Evolutionary conservation across 2,797 vertebrate species (phyloP).

Genomic region (Sebastes ruberrimus): DNA sequence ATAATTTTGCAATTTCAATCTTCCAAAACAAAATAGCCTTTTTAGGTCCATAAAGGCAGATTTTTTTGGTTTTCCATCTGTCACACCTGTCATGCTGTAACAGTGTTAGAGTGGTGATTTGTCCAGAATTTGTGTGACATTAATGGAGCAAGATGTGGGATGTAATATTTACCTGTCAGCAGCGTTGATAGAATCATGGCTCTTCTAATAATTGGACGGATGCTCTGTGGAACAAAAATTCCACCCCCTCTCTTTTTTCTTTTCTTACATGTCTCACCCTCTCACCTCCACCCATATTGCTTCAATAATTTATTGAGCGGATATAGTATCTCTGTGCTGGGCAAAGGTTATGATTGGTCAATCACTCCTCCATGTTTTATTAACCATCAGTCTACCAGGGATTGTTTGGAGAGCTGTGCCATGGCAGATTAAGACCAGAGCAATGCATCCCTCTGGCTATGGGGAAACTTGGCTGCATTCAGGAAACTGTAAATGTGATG

Average conservation of each 20-base stretch:
- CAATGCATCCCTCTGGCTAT: neutral
- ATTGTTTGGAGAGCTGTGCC: neutral
- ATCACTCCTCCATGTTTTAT: conserved; percentile 48
- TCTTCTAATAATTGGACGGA: neutral
- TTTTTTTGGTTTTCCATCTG: conserved; percentile 5
- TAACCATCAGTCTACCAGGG: conserved; percentile 7
- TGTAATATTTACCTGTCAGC: conserved; percentile 54
- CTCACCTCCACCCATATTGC: conserved; percentile 6
- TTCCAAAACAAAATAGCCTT: conserved; percentile 9
- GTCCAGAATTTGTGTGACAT: conserved; percentile 40
- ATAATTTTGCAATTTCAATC: conserved; percentile 22
- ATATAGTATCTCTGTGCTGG: conserved; percentile 10
- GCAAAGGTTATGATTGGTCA: conserved; percentile 36
- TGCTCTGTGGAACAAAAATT: neutral
- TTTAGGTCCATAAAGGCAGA: neutral
- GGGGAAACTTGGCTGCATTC: conserved; percentile 1
- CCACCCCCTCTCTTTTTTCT: neutral
- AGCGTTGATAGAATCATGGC: conserved; percentile 21
- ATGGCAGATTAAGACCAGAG: conserved; percentile 1
- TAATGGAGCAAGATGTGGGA: conserved; percentile 41
- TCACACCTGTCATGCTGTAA: conserved; percentile 17
- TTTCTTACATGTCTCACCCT: neutral
- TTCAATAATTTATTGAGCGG: conserved; percentile 39
- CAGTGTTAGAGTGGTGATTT: neutral
- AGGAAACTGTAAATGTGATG: conserved; percentile 16